Evolutionary conservation across 2,113 vertebrate genomes (phyloP).

Genomic region (Aegotheles bennettii): DNA sequence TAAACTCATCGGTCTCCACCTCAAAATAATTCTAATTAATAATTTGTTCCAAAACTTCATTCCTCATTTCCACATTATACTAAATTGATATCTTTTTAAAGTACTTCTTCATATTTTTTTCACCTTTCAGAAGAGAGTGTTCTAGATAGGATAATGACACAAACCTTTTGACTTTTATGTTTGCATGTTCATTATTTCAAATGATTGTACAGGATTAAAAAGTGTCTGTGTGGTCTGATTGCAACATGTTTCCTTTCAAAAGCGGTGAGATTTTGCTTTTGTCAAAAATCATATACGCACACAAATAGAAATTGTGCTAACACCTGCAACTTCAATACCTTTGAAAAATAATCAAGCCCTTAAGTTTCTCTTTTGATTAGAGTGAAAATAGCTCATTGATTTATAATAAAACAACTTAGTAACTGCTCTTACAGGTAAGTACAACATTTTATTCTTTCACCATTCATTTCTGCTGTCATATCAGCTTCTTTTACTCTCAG

Average conservation of each 20-base stretch:
- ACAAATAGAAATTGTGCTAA: background rate
- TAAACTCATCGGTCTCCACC: background rate
- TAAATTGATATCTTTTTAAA: background rate
- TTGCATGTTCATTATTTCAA: background rate
- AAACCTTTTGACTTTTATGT: background rate
- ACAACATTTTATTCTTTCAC: background rate
- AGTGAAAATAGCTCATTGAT: background rate
- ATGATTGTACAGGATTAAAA: background rate
- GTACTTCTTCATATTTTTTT: background rate
- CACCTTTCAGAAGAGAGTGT: background rate
- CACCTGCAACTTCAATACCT: constrained; percentile 8
- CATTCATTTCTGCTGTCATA: background rate
- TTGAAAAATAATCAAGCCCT: constrained; percentile 16
- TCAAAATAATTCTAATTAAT: background rate
- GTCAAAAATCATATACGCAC: background rate
- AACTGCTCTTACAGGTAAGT: background rate
- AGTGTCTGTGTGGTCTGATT: background rate
- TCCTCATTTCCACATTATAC: background rate
- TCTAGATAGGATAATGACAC: background rate
- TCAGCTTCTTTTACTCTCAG: background rate
- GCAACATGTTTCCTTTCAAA: background rate
- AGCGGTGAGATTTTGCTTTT: background rate
- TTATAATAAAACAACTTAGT: background rate
- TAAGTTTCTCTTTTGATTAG: constrained; percentile 2
- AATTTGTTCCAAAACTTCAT: background rate